phyloP scores from a whole-genome alignment of 2,888 invertebrate species.

The Caradrina clavipalpis region DNA sequence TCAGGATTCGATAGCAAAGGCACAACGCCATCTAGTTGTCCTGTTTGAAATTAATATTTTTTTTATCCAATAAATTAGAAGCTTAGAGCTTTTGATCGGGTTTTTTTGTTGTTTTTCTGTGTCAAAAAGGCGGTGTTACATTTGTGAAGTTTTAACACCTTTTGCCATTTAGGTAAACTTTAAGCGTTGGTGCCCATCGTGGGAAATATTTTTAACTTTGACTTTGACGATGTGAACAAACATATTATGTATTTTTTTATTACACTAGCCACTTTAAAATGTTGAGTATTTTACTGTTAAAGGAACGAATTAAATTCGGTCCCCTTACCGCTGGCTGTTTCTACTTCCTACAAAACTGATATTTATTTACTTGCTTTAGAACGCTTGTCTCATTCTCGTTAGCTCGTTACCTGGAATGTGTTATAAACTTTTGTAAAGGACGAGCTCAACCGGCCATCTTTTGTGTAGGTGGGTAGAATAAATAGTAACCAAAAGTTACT shows the following conservation, averaged over 20 bases:
- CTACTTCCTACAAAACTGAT: conserved; percentile 4
- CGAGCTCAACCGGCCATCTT: conserved; percentile 30
- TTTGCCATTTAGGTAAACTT: conserved; percentile 35
- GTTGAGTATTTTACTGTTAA: conserved; percentile 8
- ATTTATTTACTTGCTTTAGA: conserved; percentile 6
- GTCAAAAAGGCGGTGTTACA: neutral
- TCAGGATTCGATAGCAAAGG: conserved; percentile 54
- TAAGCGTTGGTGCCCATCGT: conserved; percentile 19
- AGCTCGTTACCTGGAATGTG: conserved; percentile 23
- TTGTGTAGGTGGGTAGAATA: neutral
- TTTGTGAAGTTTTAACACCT: conserved; percentile 26
- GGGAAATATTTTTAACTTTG: conserved; percentile 25
- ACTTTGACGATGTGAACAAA: neutral
- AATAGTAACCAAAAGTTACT: conserved; percentile 23
- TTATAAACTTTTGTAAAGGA: conserved; percentile 32
- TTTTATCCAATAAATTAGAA: conserved; percentile 20
- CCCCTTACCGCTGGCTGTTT: neutral
- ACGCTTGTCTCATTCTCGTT: conserved; percentile 17
- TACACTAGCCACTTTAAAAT: neutral
- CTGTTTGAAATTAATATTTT: conserved; percentile 10
- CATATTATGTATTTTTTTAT: neutral
- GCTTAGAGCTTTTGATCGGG: conserved; percentile 14
- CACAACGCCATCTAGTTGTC: conserved; percentile 71
- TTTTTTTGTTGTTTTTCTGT: conserved; percentile 30
- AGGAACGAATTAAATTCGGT: neutral